Conservation (phyloP, 2,113 vertebrate species). For the Myiozetetes cayanensis region DNA sequence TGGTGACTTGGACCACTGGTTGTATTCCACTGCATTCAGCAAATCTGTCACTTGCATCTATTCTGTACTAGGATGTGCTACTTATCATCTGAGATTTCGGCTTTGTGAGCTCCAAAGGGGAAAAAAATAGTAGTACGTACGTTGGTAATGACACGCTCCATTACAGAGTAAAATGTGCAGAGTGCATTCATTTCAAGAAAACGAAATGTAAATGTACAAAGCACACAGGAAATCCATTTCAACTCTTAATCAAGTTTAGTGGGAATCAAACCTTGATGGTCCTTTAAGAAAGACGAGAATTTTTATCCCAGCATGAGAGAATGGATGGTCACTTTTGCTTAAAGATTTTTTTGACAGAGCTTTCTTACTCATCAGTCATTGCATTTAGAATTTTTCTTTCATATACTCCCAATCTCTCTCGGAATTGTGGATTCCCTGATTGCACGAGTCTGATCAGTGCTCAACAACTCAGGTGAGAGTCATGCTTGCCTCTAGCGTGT, state of each 20-base stretch:
- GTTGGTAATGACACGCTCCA: constrained; percentile 42
- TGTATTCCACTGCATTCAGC: constrained; percentile 10
- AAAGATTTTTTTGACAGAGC: not conserved
- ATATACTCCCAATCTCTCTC: not conserved
- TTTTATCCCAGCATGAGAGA: constrained; percentile 37
- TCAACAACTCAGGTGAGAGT: not conserved
- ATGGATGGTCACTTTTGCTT: constrained; percentile 6
- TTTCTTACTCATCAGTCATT: not conserved
- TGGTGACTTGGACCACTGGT: not conserved
- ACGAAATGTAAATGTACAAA: constrained; percentile 2
- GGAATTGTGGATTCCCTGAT: not conserved
- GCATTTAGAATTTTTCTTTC: not conserved
- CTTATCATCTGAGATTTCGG: constrained; percentile 27
- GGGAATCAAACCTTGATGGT: constrained; percentile 21
- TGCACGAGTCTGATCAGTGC: not conserved
- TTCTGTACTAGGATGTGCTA: not conserved
- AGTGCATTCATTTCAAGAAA: constrained; percentile 40
- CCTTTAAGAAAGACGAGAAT: not conserved
- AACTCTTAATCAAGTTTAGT: constrained; percentile 61
- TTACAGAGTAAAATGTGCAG: constrained; percentile 62
- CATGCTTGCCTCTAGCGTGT: not conserved
- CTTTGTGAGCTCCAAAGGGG: constrained; percentile 12
- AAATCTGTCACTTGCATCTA: constrained; percentile 33
- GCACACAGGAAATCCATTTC: constrained; percentile 64
- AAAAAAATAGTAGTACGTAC: constrained; percentile 50